Evolutionary conservation across 2,113 vertebrate species (phyloP).

Genomic region (Motacilla alba): DNA sequence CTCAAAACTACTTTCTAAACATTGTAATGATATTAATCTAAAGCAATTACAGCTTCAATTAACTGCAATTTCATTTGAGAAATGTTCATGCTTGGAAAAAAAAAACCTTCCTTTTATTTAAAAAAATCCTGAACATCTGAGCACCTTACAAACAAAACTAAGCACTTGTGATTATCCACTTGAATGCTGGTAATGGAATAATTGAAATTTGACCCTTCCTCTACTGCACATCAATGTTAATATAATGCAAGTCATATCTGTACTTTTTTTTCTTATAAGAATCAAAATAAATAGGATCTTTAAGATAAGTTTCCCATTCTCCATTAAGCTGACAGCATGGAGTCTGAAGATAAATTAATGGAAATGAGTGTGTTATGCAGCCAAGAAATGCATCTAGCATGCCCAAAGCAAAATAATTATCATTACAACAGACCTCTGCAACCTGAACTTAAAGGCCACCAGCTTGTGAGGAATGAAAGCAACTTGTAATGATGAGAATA

Average conservation of each 20-base stretch:
- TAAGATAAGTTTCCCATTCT: neutral
- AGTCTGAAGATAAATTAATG: neutral
- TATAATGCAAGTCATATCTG: neutral
- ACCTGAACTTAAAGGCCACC: neutral
- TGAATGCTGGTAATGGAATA: neutral
- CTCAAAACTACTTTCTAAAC: neutral
- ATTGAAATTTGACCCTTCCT: neutral
- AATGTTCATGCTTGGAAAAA: neutral
- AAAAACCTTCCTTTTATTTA: neutral
- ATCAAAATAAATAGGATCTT: neutral
- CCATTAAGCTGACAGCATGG: neutral
- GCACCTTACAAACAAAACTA: neutral
- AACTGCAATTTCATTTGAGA: constrained; percentile 20
- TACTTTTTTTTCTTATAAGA: neutral
- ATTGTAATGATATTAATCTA: neutral
- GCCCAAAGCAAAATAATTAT: neutral
- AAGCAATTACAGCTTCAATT: constrained; percentile 28
- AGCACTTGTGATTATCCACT: neutral
- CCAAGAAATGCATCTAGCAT: neutral
- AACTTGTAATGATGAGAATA: neutral
- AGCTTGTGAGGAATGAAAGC: neutral
- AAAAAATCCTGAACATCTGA: neutral
- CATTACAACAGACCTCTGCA: neutral
- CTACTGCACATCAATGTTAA: neutral
- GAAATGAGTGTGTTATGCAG: neutral